Evolutionary conservation across 2,888 invertebrate species (phyloP), one percentile per base, ranked within the genome.

Genomic region (Eilema depressum): DNA sequence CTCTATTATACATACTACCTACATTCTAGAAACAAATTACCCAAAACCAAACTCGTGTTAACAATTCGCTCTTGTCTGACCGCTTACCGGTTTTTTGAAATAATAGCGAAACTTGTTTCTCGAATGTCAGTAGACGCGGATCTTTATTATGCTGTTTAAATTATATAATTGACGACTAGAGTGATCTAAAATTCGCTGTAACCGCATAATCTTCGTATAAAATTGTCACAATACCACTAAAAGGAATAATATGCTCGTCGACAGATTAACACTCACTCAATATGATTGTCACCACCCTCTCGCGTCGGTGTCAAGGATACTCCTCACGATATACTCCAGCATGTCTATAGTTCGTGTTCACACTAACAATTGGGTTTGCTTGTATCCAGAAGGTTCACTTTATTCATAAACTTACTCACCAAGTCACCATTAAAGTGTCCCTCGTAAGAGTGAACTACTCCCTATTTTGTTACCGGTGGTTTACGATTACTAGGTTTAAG

Each of bases 331-430:
- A 70, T 69, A 74, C 65, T 76, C 75, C 79, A 83, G 86, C 86
- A 86, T 87, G 87, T 81, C 74, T 37, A 71, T 79, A 77, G 78
- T 75, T 69, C 66, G 77, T 82, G 79, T 81, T 77, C 83, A 77
- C 84, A 84, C 87, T 87, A 86, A 88, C 86, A 74, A 80, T 79
- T 78, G 82, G 82, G 83, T 82, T 68, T 79, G 84, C 85, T 82
- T 78, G 81, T 80, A 75, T 73, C 75, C 81, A 81, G 77, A 79
- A 77, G 68, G 68, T 78, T 69, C 72, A 74, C 66, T 77, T 75
- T 78, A 74, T 83, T 82, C 80, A 76, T 79, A 76, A 85, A 74
- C 74, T 78, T 75, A 78, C 74, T 84, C 78, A 76, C 69, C 68
- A 69, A 78, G 73, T 84, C 78, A 76, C 69, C 68, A 69, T 76